Evolutionary conservation across 2,888 invertebrate genomes (phyloP).

Genomic region (Dorcus hopei): DNA sequence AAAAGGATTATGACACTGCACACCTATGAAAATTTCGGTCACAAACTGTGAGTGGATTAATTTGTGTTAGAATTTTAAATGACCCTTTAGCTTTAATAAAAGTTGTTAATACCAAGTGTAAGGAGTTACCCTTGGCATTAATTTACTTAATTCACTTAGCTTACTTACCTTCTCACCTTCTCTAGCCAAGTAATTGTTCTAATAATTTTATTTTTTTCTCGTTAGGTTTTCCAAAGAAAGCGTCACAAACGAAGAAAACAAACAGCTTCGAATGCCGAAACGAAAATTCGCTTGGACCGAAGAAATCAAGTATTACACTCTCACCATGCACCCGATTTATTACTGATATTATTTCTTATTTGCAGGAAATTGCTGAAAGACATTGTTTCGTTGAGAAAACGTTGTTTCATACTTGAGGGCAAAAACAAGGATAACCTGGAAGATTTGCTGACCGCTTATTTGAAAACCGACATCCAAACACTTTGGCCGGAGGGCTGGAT

Average conservation of each 20-base stretch:
- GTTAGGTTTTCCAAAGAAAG: constrained; percentile 42
- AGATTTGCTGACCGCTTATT: constrained; percentile 49
- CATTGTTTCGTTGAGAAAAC: constrained; percentile 39
- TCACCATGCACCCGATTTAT: background rate
- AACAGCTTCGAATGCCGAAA: constrained; percentile 61
- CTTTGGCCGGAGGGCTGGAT: constrained; percentile 59
- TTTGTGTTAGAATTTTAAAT: too few relatives aligned
- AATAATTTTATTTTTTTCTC: constrained; percentile 14
- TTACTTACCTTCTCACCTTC: too few relatives aligned
- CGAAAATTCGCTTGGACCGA: constrained; percentile 73
- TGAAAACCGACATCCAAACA: constrained; percentile 50
- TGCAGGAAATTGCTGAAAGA: constrained; percentile 42
- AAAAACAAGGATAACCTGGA: constrained; percentile 52
- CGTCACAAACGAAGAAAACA: constrained; percentile 50
- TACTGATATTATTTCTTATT: background rate
- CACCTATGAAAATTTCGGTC: too few relatives aligned
- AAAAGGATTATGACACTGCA: constrained; percentile 3
- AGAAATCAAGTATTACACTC: constrained; percentile 55
- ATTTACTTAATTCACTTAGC: too few relatives aligned
- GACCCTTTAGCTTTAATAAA: too few relatives aligned
- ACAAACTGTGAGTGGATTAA: too few relatives aligned
- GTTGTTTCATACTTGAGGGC: constrained; percentile 42
- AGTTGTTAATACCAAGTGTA: too few relatives aligned
- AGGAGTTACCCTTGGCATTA: too few relatives aligned
- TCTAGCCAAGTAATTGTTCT: background rate